Conservation (phyloP, 1,140 invertebrate species). For the Campoletis sonorensis region DNA sequence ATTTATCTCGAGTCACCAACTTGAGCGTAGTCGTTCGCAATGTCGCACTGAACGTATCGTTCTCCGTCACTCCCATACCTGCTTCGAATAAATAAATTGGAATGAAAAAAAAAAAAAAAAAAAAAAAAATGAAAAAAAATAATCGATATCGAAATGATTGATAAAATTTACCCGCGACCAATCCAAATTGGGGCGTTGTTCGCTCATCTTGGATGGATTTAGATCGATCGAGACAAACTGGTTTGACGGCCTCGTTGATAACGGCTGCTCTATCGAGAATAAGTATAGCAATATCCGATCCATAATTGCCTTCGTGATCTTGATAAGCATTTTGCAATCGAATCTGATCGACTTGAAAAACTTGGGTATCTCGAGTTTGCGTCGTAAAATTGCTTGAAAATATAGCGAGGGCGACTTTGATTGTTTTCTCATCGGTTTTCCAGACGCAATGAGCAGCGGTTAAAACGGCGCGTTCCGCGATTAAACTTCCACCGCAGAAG, state of each 20-base stretch:
- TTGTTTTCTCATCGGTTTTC: constrained; percentile 62
- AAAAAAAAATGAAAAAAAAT: not conserved
- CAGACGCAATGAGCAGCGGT: constrained; percentile 76
- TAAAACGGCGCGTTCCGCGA: constrained; percentile 68
- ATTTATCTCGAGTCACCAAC: constrained; percentile 64
- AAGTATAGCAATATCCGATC: constrained; percentile 74
- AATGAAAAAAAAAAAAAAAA: not conserved
- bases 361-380: constrained; percentile 63
- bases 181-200: constrained; percentile 59
- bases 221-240: constrained; percentile 72
- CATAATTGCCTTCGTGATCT: constrained; percentile 74
- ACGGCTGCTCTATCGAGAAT: constrained; percentile 63
- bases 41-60: constrained; percentile 66
- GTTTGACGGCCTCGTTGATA: constrained; percentile 62
- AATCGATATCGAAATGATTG: not conserved
- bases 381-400: constrained; percentile 66
- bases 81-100: constrained; percentile 54
- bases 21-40: constrained; percentile 64
- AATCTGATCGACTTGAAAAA: constrained; percentile 63
- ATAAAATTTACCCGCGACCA: constrained; percentile 65
- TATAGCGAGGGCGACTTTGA: constrained; percentile 68
- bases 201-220: constrained; percentile 55
- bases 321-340: constrained; percentile 69
- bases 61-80: constrained; percentile 75
- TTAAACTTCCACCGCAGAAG: constrained; percentile 73